These are phyloP conservation scores for Nannoperca obscura DNA, from an alignment of 2,797 vertebrate species.

Conservation along the genomic window DNA sequence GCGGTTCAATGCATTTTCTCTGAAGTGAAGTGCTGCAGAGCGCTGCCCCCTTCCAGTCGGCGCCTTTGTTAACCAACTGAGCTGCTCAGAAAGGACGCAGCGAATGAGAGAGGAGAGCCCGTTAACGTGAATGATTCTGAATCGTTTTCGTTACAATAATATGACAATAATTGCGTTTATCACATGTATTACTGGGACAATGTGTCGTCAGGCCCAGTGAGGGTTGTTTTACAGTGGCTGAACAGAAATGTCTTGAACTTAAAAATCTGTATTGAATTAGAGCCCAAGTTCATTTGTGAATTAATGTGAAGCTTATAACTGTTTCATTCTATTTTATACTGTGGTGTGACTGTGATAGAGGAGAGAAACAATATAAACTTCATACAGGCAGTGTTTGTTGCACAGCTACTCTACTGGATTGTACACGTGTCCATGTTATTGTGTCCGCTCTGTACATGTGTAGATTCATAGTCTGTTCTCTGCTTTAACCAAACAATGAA, in stretches of 20 bases:
- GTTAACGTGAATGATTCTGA: too few species aligned
- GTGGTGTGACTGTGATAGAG: too few species aligned
- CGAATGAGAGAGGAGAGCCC: too few species aligned
- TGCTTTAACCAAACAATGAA: not conserved
- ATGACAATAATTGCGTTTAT: too few species aligned
- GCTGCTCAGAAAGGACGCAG: too few species aligned
- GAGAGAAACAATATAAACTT: not conserved
- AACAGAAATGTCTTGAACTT: not conserved
- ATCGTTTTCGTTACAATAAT: too few species aligned
- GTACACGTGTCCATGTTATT: not conserved
- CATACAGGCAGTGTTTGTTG: not conserved
- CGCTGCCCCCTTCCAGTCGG: too few species aligned
- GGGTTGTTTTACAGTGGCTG: not conserved
- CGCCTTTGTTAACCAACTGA: too few species aligned
- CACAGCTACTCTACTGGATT: not conserved
- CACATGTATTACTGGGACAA: too few species aligned
- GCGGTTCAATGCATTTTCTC: not conserved
- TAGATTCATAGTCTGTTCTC: not conserved
- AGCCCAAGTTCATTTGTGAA: not conserved
- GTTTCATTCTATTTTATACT: not conserved
- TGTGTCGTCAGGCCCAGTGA: too few species aligned
- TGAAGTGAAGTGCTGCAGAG: not conserved
- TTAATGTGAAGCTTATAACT: not conserved
- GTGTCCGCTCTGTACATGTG: not conserved
- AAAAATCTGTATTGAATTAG: not conserved